phyloP scores from a whole-genome alignment of 2,797 vertebrate genomes.

The Pipistrellus nathusii region DNA sequence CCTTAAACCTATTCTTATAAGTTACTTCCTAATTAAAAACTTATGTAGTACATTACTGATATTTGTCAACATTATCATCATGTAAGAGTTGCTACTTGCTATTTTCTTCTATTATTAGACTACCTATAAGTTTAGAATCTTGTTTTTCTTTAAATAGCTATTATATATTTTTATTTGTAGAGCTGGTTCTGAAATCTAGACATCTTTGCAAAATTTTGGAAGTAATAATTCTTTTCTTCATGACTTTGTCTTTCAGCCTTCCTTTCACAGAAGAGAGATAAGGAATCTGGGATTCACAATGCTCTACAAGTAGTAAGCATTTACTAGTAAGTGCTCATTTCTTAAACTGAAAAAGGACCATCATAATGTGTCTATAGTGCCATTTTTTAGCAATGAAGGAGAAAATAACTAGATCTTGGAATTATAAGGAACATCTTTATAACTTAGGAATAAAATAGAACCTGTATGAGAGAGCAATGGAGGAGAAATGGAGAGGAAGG shows the following conservation, averaged over 20 bases:
- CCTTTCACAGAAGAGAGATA: not conserved
- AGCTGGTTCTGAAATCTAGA: slow-evolving; percentile 30
- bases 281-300: not conserved
- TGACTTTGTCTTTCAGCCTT: not conserved
- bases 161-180: not conserved
- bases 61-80: not conserved
- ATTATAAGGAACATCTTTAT: not conserved
- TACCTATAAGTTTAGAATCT: not conserved
- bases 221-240: not conserved
- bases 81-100: not conserved
- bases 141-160: not conserved
- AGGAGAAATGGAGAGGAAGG: not conserved
- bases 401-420: not conserved
- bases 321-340: not conserved
- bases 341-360: not conserved
- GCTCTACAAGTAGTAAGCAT: not conserved
- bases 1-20: not conserved
- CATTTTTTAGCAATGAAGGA: not conserved
- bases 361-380: not conserved
- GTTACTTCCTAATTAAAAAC: not conserved
- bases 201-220: not conserved
- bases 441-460: not conserved
- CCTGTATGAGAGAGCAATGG: not conserved
- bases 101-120: not conserved
- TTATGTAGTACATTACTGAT: not conserved